These are phyloP conservation scores for Crenuchus spilurus DNA, from an alignment of 2,797 vertebrate genomes.

Conservation along the genomic window DNA sequence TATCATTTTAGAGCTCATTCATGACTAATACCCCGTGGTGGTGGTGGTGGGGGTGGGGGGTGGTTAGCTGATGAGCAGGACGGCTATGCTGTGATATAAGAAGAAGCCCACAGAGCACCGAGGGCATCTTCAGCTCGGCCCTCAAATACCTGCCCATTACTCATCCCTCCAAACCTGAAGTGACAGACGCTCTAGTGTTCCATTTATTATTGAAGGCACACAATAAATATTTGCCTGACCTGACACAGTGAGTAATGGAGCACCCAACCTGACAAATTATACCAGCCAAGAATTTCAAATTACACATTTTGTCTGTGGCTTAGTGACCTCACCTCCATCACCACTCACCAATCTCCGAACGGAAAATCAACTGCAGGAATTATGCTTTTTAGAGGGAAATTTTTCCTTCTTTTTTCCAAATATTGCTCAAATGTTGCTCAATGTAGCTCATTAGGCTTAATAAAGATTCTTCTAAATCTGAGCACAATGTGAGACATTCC, in stretches of 20 bases:
- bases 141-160: conserved; percentile 27
- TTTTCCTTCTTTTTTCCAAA: too few species aligned
- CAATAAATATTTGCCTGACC: conserved; percentile 77
- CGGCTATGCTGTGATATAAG: conserved; percentile 1
- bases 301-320: conserved; percentile 9
- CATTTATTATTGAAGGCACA: conserved; percentile 72
- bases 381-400: too few species aligned
- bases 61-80: conserved; percentile 23
- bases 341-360: too few species aligned
- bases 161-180: conserved; percentile 62
- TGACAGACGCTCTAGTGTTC: conserved; percentile 68
- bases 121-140: conserved; percentile 27
- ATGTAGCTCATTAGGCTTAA: too few species aligned
- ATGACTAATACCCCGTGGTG: conserved; percentile 35
- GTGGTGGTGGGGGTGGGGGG: too few species aligned
- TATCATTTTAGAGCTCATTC: conserved; percentile 47
- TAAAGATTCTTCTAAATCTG: too few species aligned
- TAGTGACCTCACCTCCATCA: background rate
- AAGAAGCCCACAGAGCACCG: conserved; percentile 17
- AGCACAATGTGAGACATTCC: too few species aligned
- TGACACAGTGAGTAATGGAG: conserved; percentile 60
- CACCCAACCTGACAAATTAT: conserved; percentile 60
- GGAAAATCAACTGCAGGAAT: too few species aligned
- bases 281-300: conserved; percentile 51
- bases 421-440: too few species aligned